These are phyloP conservation scores for Hoplias malabaricus DNA, from an alignment of 2,113 vertebrate species.

Conservation along the genomic window DNA sequence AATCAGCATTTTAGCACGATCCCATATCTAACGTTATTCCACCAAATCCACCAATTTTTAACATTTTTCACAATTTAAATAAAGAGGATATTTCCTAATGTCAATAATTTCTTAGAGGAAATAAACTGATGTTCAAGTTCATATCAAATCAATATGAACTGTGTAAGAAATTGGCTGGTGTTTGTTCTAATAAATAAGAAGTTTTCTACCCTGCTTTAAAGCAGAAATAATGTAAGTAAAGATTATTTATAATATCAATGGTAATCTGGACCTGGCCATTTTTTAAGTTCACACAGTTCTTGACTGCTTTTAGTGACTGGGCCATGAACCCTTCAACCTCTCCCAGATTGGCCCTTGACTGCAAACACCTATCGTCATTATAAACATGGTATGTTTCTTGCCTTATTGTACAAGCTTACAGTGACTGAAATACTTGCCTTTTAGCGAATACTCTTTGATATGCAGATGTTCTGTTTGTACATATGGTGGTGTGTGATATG, in stretches of 20 bases:
- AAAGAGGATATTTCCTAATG: no score
- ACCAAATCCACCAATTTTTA: no score
- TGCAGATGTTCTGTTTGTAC: constrained; percentile 85
- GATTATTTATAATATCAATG: no score
- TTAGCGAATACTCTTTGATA: constrained; percentile 84
- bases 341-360: neutral
- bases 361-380: constrained; percentile 12
- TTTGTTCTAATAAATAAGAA: no score
- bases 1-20: no score
- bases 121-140: neutral
- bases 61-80: no score
- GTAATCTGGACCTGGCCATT: neutral
- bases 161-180: neutral
- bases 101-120: no score
- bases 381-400: constrained; percentile 71
- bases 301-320: neutral
- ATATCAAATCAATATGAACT: neutral
- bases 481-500: constrained; percentile 79
- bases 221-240: no score
- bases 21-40: no score
- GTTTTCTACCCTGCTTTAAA: no score
- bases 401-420: constrained; percentile 91
- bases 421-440: constrained; percentile 85
- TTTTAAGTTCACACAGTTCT: neutral
- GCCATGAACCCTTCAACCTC: neutral